These are phyloP conservation scores for Sceloporus tristichus DNA, from an alignment of 2,113 vertebrate genomes.

Conservation along the genomic window DNA sequence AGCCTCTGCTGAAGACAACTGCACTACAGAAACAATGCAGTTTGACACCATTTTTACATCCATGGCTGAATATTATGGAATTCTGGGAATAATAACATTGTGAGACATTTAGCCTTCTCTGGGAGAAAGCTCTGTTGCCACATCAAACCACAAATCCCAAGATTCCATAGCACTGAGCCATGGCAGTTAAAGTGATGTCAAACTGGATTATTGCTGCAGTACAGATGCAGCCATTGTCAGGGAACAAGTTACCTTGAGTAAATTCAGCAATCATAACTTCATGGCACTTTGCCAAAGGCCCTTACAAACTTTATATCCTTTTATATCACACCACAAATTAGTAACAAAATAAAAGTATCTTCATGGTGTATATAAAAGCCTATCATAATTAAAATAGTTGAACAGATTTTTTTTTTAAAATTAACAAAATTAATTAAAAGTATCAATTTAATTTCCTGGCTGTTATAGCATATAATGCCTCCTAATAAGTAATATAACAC, in stretches of 20 bases:
- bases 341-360: neutral
- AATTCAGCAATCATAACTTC: neutral
- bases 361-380: neutral
- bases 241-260: neutral
- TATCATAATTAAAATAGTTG: neutral
- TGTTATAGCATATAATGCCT: neutral
- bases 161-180: too few relatives aligned
- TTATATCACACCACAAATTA: neutral
- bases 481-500: neutral
- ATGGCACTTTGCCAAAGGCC: neutral
- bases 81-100: too few relatives aligned
- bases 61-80: too few relatives aligned
- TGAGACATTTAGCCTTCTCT: too few relatives aligned
- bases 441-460: neutral
- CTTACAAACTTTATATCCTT: neutral
- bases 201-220: too few relatives aligned
- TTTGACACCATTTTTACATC: too few relatives aligned
- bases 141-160: too few relatives aligned
- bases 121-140: too few relatives aligned
- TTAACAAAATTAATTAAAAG: neutral
- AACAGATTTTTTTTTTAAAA: neutral
- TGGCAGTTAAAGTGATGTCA: too few relatives aligned
- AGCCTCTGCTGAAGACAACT: too few relatives aligned
- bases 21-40: too few relatives aligned
- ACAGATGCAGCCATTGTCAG: too few relatives aligned